These are phyloP conservation scores for Megaceryle alcyon DNA, from an alignment of 2,797 vertebrate species.

Conservation along the genomic window DNA sequence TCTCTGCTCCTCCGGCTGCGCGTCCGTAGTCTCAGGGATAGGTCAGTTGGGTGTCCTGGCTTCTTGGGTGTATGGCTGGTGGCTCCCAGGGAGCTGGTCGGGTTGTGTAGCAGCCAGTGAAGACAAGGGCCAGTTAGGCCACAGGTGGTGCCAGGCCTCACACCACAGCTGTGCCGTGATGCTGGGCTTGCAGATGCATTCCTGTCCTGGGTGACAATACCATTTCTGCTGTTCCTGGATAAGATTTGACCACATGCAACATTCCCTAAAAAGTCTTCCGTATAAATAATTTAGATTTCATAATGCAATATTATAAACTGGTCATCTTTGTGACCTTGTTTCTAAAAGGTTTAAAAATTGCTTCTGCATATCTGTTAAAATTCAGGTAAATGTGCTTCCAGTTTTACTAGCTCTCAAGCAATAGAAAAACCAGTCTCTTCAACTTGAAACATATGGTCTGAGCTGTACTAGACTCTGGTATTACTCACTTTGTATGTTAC, in stretches of 20 bases:
- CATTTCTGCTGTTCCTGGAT: neutral
- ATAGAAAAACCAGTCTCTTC: neutral
- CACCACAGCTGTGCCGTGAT: fast-evolving
- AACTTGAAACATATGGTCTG: neutral
- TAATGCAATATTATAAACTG: neutral
- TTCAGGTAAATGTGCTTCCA: neutral
- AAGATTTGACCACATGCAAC: fast-evolving
- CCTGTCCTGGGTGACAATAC: fast-evolving
- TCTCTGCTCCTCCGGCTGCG: fast-evolving
- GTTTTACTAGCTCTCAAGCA: neutral
- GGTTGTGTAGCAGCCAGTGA: neutral
- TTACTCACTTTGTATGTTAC: neutral
- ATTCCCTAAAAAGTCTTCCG: neutral
- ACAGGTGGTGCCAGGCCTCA: neutral
- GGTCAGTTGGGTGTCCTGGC: fast-evolving
- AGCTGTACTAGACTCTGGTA: neutral
- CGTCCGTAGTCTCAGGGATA: fast-evolving
- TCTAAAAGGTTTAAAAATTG: neutral
- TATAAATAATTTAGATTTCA: neutral
- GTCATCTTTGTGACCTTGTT: neutral
- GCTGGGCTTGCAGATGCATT: neutral
- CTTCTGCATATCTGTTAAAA: neutral
- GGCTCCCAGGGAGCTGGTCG: fast-evolving
- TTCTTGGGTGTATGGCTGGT: fast-evolving
- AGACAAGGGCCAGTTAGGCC: neutral